Percentiles rank a stretch among this genome's conserved stretches.
phyloP scores from a whole-genome alignment of 2,113 vertebrate species.

The Pogona vitticeps region DNA sequence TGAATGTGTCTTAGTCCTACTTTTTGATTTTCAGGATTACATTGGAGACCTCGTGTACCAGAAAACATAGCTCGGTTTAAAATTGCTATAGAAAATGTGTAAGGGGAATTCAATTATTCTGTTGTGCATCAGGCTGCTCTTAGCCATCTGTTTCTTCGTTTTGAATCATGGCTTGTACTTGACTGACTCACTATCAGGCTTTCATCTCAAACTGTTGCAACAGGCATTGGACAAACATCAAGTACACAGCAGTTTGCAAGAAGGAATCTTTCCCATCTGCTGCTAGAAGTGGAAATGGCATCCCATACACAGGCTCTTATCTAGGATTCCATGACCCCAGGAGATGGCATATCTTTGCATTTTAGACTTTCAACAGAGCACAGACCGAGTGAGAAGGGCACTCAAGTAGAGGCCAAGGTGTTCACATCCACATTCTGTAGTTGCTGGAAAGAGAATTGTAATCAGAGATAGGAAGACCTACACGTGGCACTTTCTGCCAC shows the following conservation, averaged over 20 bases:
- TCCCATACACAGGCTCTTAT: background rate
- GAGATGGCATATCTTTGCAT: background rate
- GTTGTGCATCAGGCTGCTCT: background rate
- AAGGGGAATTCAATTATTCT: conserved; percentile 14
- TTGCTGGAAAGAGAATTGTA: too few species aligned
- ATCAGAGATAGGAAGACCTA: too few species aligned
- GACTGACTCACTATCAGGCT: background rate
- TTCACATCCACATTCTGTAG: background rate
- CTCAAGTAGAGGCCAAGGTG: background rate
- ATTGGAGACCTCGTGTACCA: conserved; percentile 4
- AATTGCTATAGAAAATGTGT: conserved; percentile 4
- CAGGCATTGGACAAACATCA: background rate
- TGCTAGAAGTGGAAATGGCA: background rate
- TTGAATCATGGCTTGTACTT: background rate
- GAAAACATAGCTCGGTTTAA: background rate
- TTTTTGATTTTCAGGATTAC: conserved; percentile 11
- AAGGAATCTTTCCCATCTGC: background rate
- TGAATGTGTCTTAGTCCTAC: conserved; percentile 13
- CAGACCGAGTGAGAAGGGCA: background rate
- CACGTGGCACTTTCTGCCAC: too few species aligned
- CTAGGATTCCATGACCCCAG: background rate
- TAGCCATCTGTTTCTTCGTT: background rate
- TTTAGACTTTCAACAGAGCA: background rate
- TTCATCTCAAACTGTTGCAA: background rate
- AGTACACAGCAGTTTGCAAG: background rate